phyloP scores from a whole-genome alignment of 2,113 vertebrate species.

The Myiagra hebetior region DNA sequence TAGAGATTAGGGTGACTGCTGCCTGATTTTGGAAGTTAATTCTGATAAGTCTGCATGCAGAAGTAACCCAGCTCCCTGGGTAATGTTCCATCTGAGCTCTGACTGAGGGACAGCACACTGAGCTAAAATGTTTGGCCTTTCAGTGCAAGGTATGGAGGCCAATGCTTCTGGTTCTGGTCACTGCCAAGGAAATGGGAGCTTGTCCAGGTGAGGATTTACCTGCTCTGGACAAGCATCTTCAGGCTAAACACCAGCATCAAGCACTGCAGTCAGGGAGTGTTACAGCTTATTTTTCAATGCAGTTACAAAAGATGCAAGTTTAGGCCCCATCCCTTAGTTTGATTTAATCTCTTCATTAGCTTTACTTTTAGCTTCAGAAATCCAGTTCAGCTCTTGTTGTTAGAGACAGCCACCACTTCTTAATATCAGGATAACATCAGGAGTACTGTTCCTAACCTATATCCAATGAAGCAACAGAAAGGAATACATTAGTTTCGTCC shows the following conservation, averaged over 20 bases:
- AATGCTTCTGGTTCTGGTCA: neutral
- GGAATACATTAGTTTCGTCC: neutral
- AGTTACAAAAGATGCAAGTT: accelerated
- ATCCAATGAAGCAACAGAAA: neutral
- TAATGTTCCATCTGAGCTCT: neutral
- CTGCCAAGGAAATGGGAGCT: neutral
- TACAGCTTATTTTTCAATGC: neutral
- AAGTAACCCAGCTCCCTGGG: neutral
- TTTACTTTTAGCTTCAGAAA: neutral
- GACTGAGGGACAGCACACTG: accelerated
- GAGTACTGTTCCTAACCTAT: neutral
- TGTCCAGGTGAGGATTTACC: neutral
- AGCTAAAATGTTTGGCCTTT: neutral
- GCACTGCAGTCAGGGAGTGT: accelerated
- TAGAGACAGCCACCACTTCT: neutral
- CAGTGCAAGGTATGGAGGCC: neutral
- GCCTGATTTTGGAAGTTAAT: neutral
- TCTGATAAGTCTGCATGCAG: neutral
- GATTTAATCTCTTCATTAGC: neutral
- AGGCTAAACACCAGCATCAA: neutral
- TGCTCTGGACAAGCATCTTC: neutral
- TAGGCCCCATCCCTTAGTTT: neutral
- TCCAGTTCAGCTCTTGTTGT: neutral
- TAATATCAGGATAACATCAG: neutral
- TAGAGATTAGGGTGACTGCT: neutral